Evolutionary conservation across 2,888 invertebrate genomes (phyloP).

Genomic region (Azorinus chamasolen): DNA sequence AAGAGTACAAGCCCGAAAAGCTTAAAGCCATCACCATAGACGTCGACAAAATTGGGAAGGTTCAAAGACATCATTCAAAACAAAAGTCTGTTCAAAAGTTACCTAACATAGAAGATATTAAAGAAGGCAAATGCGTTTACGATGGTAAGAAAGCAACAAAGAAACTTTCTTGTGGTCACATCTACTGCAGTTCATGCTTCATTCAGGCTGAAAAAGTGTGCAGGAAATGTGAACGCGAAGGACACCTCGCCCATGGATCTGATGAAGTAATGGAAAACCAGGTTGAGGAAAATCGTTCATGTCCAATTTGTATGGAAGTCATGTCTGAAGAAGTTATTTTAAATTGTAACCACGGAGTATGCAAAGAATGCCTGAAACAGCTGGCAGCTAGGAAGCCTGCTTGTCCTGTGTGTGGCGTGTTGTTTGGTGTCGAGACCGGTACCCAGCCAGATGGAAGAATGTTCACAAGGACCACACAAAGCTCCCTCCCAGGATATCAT

Average conservation of each 20-base stretch:
- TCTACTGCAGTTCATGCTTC: conserved; percentile 23
- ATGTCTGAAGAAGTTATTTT: conserved; percentile 52
- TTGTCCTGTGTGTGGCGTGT: conserved; percentile 87
- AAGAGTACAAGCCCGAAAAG: too few relatives aligned
- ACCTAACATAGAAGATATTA: too few relatives aligned
- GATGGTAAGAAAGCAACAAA: conserved; percentile 1
- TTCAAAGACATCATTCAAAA: too few relatives aligned
- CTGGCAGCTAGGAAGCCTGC: conserved; percentile 66
- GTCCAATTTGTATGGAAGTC: conserved; percentile 74
- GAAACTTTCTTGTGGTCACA: conserved; percentile 31
- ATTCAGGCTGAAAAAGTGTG: background rate
- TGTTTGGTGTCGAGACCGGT: conserved; percentile 61
- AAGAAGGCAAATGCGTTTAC: background rate
- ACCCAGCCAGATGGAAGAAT: conserved; percentile 64
- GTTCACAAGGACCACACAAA: conserved; percentile 17
- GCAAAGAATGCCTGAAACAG: conserved; percentile 54
- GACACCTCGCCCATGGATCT: too few relatives aligned
- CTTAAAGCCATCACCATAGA: too few relatives aligned
- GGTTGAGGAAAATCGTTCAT: conserved; percentile 40
- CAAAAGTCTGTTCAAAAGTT: too few relatives aligned
- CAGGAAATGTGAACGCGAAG: background rate
- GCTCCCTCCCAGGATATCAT: conserved; percentile 44
- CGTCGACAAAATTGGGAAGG: too few relatives aligned
- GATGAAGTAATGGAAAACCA: background rate
- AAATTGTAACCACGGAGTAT: conserved; percentile 61